Percentiles rank a stretch among this genome's conserved stretches.
phyloP scores from a whole-genome alignment of 2,888 invertebrate genomes.

The Cacoxenus indagator region DNA sequence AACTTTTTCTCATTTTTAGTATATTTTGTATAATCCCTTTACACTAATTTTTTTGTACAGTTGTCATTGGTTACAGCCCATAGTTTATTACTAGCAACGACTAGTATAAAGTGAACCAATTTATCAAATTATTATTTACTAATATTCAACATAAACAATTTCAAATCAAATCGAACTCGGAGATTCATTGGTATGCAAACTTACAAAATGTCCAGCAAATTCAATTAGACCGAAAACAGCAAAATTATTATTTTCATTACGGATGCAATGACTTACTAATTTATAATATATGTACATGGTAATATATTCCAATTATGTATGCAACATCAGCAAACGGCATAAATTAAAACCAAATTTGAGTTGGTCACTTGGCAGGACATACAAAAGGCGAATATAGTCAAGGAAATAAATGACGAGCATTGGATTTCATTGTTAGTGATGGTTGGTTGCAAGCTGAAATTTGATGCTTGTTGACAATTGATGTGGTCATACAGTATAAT shows the following conservation, averaged over 20 bases:
- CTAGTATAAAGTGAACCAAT: not conserved
- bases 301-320: not conserved
- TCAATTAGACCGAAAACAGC: not conserved
- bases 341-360: not conserved
- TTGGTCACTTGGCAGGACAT: not conserved
- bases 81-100: no score
- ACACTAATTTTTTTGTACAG: no score
- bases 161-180: no score
- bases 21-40: no score
- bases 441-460: not conserved
- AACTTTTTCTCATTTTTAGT: no score
- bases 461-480: not conserved
- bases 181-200: no score
- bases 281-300: not conserved
- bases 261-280: not conserved
- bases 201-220: no score
- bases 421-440: not conserved
- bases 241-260: not conserved
- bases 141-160: not conserved
- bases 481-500: not conserved
- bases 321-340: not conserved
- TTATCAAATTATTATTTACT: not conserved
- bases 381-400: not conserved
- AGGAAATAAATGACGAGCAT: not conserved
- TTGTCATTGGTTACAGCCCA: no score